These are phyloP conservation scores for Pristionchus japonicus DNA, from an alignment of 2,888 invertebrate genomes.

Conservation along the genomic window DNA sequence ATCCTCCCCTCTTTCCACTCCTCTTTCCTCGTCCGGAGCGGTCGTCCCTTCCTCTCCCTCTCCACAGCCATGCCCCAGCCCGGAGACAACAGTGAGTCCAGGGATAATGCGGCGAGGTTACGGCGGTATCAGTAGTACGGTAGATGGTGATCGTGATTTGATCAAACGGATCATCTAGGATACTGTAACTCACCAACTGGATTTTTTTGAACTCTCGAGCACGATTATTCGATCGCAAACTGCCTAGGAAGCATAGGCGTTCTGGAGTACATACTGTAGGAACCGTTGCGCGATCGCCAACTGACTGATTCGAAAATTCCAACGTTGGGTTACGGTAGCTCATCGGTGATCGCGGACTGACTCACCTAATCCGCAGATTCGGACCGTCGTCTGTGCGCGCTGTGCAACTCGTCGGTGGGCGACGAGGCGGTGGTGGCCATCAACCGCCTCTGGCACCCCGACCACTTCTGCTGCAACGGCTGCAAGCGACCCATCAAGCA, in stretches of 20 bases:
- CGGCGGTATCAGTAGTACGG: too few relatives aligned
- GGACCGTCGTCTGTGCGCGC: constrained; percentile 69
- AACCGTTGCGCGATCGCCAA: neutral
- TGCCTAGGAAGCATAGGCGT: too few relatives aligned
- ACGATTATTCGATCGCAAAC: too few relatives aligned
- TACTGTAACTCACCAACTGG: too few relatives aligned
- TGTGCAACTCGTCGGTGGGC: constrained; percentile 67
- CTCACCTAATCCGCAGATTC: neutral
- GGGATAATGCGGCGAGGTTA: too few relatives aligned
- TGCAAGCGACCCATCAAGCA: constrained; percentile 79
- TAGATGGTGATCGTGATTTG: too few relatives aligned
- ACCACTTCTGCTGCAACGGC: constrained; percentile 97
- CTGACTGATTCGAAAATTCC: neutral
- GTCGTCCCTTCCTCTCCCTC: neutral
- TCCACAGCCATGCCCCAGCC: constrained; percentile 16
- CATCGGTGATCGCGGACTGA: neutral
- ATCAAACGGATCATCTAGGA: too few relatives aligned
- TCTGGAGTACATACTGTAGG: neutral
- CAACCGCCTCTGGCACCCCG: constrained; percentile 98
- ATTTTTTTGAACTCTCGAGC: too few relatives aligned
- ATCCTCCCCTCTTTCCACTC: constrained; percentile 4
- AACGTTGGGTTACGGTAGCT: neutral
- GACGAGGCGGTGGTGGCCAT: constrained; percentile 80
- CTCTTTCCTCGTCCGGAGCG: neutral
- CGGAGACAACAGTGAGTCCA: constrained; percentile 4